Evolutionary conservation across 2,888 invertebrate species (phyloP), one percentile per base, ranked within the genome.

Genomic region (Antheraea yamamai): DNA sequence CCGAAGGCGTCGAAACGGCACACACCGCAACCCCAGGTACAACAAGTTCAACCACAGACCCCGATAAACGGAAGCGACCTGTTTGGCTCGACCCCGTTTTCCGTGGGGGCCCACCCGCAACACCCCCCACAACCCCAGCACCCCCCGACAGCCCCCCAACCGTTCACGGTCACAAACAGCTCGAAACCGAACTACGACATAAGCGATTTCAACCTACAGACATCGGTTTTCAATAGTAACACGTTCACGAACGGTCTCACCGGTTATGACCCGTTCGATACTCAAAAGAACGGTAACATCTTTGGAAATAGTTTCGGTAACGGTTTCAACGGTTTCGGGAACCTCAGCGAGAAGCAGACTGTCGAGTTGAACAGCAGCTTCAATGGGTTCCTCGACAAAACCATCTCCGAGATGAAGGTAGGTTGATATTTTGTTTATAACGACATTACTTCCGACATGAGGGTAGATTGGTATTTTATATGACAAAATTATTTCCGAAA

Each of bases 391-490:
- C 92, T 97, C 89, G 98, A 98, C 90, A 97, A 97, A 89, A 96
- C 97, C 86, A 96, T 98, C 83, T 93, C 97, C 83, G 98, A 98
- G 95, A 97, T 98, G 97, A 98, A 98, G 97, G 98, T 98, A 85
- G 80, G 92, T 83, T 64, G 75, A 30, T 20, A 26, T 77, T 75
- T 76, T 76, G 35, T 78, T 66, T 75, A 77, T 26, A 66, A 47
- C 47, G 7, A 47, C 4, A 39, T 39, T 7, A 4, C 7, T 47
- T 47, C 47, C 10, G 12, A 47, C 0, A 47, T 47, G 47, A 47
- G 1, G 47, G 47, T 47, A 47, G 47, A 7, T 12, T 47, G 75
- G 26, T 20, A 26, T 77, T 75, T 76, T 79, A 64, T 75, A 77
- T 26, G 66, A 47, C 12, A 12, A 47, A 35, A 4, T 39, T 39